Evolutionary conservation across 2,113 vertebrate species (phyloP).

Genomic region (Chloropsis hardwickii): DNA sequence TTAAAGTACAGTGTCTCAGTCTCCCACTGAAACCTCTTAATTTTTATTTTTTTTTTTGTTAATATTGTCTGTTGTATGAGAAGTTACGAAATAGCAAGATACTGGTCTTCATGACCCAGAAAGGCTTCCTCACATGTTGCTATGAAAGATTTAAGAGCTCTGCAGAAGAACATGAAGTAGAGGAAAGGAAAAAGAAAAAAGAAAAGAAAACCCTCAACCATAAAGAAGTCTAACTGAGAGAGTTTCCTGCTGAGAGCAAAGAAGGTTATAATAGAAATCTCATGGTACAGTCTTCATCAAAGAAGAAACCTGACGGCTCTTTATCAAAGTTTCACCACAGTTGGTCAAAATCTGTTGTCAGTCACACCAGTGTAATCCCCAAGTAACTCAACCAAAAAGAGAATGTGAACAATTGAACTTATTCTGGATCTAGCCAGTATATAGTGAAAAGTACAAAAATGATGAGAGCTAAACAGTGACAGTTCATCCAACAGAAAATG

Average conservation of each 20-base stretch:
- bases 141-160: constrained; percentile 24
- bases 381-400: background rate
- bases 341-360: background rate
- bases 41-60: background rate
- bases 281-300: background rate
- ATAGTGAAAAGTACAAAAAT: background rate
- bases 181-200: background rate
- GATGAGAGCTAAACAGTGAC: background rate
- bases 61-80: background rate
- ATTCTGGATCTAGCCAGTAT: background rate
- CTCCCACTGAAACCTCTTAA: background rate
- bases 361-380: background rate
- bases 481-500: background rate
- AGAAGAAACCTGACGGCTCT: background rate
- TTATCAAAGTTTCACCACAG: background rate
- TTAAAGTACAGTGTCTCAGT: background rate
- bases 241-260: constrained; percentile 37
- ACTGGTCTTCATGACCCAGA: background rate
- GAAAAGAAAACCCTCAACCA: background rate
- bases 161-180: background rate
- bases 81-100: background rate
- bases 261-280: constrained; percentile 10
- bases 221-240: background rate
- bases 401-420: background rate
- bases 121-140: background rate